Percentiles rank a stretch among this genome's conserved stretches.
Evolutionary conservation across 1,140 invertebrate species (phyloP).

Genomic region (Hypothenemus hampei): DNA sequence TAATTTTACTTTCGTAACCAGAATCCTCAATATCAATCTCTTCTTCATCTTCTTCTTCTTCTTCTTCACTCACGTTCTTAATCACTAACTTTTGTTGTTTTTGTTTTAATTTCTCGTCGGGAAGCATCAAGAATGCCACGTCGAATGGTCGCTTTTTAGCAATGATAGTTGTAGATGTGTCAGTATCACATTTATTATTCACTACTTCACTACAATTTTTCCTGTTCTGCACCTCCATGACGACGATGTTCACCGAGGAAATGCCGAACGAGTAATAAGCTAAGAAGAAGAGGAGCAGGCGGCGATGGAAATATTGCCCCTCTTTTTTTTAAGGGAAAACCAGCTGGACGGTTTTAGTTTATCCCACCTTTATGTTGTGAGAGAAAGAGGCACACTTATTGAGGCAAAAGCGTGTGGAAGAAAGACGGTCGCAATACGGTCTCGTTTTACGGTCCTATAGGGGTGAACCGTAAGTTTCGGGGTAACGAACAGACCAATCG

Average conservation of each 20-base stretch:
- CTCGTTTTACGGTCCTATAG: constrained; percentile 41
- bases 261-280: constrained; percentile 41
- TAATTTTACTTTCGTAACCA: constrained; percentile 39
- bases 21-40: constrained; percentile 47
- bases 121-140: constrained; percentile 81
- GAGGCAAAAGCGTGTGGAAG: constrained; percentile 15
- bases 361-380: constrained; percentile 35
- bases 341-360: constrained; percentile 35
- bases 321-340: constrained; percentile 37
- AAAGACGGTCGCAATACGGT: constrained; percentile 25
- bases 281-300: constrained; percentile 42
- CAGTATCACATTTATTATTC: constrained; percentile 33
- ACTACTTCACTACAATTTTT: constrained; percentile 32
- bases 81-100: constrained; percentile 51
- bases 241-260: constrained; percentile 25
- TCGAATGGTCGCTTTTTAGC: constrained; percentile 72
- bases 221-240: constrained; percentile 32
- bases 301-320: constrained; percentile 45
- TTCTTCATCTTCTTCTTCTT: constrained; percentile 43
- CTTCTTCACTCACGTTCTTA: constrained; percentile 36
- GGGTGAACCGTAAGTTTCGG: constrained; percentile 44
- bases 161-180: constrained; percentile 28
- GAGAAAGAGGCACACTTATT: constrained; percentile 25
- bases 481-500: constrained; percentile 44
- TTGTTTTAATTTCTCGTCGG: constrained; percentile 70